Percentiles rank a stretch among this genome's conserved stretches.
Conservation (phyloP, 1,140 invertebrate genomes). For the Drosophila pseudoobscura region DNA sequence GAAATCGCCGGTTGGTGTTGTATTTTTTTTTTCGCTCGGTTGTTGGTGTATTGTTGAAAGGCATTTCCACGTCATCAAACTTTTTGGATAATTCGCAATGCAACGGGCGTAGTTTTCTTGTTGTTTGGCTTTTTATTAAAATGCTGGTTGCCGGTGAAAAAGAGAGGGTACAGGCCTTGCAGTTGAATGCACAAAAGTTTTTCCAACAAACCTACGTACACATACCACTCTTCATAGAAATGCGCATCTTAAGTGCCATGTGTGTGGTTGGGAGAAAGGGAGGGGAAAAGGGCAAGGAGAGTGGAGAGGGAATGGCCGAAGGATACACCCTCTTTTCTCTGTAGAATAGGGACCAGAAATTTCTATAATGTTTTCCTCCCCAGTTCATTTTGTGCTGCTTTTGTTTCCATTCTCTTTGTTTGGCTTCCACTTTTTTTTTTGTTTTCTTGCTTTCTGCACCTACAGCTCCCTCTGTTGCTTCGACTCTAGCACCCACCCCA, state of each 20-base stretch:
- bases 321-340: neutral
- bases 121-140: conserved; percentile 68
- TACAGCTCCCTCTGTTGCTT: too few species aligned
- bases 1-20: conserved; percentile 10
- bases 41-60: conserved; percentile 48
- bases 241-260: conserved; percentile 59
- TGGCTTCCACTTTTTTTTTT: conserved; percentile 28
- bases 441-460: conserved; percentile 1
- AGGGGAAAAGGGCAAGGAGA: neutral
- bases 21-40: conserved; percentile 12
- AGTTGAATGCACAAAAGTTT: conserved; percentile 71
- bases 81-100: conserved; percentile 65
- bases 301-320: neutral
- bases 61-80: conserved; percentile 69
- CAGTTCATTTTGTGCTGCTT: conserved; percentile 54
- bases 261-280: conserved; percentile 11
- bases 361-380: conserved; percentile 47
- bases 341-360: conserved; percentile 10
- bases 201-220: conserved; percentile 23
- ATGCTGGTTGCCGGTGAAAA: conserved; percentile 18
- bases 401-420: conserved; percentile 57
- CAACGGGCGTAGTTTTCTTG: conserved; percentile 45
- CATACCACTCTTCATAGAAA: conserved; percentile 8
- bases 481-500: too few species aligned
- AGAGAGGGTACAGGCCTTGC: conserved; percentile 46